Evolutionary conservation across 2,888 invertebrate species (phyloP).

Genomic region (Nebria brevicollis): DNA sequence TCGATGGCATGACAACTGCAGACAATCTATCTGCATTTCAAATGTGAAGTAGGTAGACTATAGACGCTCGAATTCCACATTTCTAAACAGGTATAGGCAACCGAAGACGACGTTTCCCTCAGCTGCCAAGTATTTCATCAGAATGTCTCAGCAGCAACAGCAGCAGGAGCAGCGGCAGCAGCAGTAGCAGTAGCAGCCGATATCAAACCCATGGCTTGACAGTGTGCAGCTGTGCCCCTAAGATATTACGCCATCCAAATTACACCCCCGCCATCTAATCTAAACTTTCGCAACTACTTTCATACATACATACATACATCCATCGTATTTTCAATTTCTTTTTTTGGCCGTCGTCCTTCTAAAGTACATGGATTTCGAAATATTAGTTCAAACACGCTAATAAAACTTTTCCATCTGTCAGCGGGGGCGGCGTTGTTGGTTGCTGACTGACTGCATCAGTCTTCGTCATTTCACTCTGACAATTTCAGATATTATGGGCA

Average conservation of each 20-base stretch:
- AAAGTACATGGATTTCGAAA: not conserved
- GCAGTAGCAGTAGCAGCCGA: too few relatives aligned
- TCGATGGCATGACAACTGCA: slow-evolving; percentile 1
- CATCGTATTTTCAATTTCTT: not conserved
- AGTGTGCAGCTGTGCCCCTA: not conserved
- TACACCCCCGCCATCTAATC: not conserved
- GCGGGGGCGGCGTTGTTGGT: not conserved
- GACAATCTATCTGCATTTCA: slow-evolving; percentile 1
- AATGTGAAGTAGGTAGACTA: not conserved
- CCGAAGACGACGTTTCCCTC: not conserved
- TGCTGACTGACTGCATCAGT: not conserved
- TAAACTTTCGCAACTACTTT: not conserved
- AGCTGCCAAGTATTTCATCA: not conserved
- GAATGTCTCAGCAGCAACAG: not conserved
- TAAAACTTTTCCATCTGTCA: not conserved
- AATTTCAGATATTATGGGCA: not conserved
- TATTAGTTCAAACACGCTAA: slow-evolving; percentile 1
- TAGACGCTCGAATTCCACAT: not conserved
- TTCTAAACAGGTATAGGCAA: not conserved
- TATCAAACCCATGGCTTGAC: not conserved
- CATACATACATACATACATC: not conserved
- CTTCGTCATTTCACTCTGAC: not conserved
- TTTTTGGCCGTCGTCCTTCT: too few relatives aligned
- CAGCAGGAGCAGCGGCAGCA: not conserved
- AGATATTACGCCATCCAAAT: not conserved